A percentile compares a stretch with the other conserved stretches of the same genome.
phyloP scores from a whole-genome alignment of 2,113 vertebrate species.

The Zapus hudsonius region DNA sequence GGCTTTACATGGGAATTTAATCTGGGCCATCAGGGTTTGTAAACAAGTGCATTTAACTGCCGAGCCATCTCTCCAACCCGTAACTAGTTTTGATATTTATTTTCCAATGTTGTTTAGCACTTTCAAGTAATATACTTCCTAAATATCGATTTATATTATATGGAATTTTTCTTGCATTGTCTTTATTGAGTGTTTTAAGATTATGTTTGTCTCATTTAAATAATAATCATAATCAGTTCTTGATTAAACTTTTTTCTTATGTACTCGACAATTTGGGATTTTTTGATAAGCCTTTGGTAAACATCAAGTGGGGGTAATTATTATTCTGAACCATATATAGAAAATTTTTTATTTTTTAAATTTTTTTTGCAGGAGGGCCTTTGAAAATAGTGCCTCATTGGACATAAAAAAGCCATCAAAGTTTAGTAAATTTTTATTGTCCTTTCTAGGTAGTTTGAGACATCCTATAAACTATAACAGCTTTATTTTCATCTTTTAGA shows the following conservation, averaged over 20 bases:
- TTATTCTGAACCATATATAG: constrained; percentile 11
- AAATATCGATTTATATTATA: constrained; percentile 10
- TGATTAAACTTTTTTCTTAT: constrained; percentile 40
- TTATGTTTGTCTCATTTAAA: constrained; percentile 50
- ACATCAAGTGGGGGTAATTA: background rate
- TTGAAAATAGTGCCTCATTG: background rate
- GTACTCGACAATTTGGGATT: constrained; percentile 23
- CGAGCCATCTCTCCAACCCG: no score
- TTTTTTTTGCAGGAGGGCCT: constrained; percentile 26
- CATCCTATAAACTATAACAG: background rate
- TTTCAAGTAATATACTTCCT: constrained; percentile 18
- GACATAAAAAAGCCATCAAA: background rate
- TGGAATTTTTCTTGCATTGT: constrained; percentile 6
- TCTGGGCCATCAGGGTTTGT: no score
- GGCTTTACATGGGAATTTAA: no score
- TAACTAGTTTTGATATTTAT: background rate
- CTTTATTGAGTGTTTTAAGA: background rate
- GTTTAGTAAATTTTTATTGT: background rate
- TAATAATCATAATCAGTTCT: constrained; percentile 23
- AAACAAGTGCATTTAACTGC: no score
- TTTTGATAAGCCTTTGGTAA: constrained; percentile 47
- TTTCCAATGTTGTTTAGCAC: background rate
- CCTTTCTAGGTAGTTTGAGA: background rate
- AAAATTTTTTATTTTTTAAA: no score
- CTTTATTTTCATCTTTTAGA: constrained; percentile 30